Evolutionary conservation across 92 coral and sea anemone genomes (phyloP).

Genomic region (Diadumene lineata): DNA sequence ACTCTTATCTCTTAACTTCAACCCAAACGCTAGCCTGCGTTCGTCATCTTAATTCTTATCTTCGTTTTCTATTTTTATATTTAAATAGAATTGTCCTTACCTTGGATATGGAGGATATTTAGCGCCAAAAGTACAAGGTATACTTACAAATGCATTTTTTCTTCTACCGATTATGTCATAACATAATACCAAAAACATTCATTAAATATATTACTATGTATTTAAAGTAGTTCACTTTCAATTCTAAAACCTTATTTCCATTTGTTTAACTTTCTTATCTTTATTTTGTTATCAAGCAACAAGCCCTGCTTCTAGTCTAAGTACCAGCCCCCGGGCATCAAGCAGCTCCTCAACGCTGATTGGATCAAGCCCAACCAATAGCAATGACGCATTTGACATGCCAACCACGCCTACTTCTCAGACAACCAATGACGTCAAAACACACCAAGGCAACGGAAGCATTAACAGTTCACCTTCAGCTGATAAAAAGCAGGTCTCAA

Average conservation of each 20-base stretch:
- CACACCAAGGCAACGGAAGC: conserved; percentile 10
- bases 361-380: conserved; percentile 30
- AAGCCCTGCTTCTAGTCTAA: background rate
- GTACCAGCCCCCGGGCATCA: conserved; percentile 24
- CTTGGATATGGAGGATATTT: conserved; percentile 37
- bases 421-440: background rate
- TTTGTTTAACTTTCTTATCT: background rate
- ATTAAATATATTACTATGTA: no score
- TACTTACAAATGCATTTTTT: background rate
- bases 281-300: background rate
- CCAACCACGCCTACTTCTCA: background rate
- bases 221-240: no score
- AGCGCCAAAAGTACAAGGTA: background rate
- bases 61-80: background rate
- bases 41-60: background rate
- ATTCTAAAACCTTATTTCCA: no score
- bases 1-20: background rate
- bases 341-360: conserved; percentile 72
- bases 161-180: background rate
- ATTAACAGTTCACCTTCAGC: background rate
- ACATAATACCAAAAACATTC: no score
- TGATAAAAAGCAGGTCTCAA: background rate
- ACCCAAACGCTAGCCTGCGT: background rate
- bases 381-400: conserved; percentile 39
- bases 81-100: conserved; percentile 27